phyloP scores from a whole-genome alignment of 2,113 vertebrate species.

The Glaucidium brasilianum region DNA sequence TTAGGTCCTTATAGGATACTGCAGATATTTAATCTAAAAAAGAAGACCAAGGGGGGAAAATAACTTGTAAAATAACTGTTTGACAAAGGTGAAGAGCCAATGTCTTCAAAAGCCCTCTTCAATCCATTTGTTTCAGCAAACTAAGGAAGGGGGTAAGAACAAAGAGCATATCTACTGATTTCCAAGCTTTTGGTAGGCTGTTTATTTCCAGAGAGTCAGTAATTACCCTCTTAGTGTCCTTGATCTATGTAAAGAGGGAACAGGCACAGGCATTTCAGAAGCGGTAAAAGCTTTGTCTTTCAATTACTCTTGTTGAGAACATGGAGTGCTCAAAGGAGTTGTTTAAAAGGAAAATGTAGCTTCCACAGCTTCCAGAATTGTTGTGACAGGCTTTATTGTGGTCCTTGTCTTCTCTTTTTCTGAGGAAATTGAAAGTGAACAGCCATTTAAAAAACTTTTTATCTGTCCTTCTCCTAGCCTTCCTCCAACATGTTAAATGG shows the following conservation, averaged over 20 bases:
- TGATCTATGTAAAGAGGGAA: slow-evolving; percentile 6
- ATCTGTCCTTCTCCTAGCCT: not conserved
- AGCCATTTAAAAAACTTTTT: not conserved
- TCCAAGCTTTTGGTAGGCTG: not conserved
- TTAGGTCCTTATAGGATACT: not conserved
- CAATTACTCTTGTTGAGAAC: not conserved
- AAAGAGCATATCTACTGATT: not conserved
- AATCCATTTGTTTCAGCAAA: not conserved
- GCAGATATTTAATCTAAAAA: not conserved
- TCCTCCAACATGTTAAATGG: not conserved
- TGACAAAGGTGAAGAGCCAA: not conserved
- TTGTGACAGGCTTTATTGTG: slow-evolving; percentile 24
- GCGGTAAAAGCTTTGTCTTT: not conserved
- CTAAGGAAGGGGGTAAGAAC: not conserved
- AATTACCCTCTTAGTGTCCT: slow-evolving; percentile 7
- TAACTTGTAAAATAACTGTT: not conserved
- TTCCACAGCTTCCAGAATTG: not conserved
- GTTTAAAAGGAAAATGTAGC: not conserved
- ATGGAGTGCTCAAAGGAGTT: not conserved
- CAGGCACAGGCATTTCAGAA: not conserved
- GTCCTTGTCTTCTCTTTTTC: not conserved
- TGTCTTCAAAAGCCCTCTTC: not conserved
- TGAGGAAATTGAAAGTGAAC: not conserved
- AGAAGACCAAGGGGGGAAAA: not conserved
- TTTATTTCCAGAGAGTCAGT: not conserved